Percentiles rank a stretch among this genome's conserved stretches.
These are phyloP conservation scores for Choloepus didactylus DNA, from an alignment of 2,797 vertebrate genomes.

Conservation along the genomic window DNA sequence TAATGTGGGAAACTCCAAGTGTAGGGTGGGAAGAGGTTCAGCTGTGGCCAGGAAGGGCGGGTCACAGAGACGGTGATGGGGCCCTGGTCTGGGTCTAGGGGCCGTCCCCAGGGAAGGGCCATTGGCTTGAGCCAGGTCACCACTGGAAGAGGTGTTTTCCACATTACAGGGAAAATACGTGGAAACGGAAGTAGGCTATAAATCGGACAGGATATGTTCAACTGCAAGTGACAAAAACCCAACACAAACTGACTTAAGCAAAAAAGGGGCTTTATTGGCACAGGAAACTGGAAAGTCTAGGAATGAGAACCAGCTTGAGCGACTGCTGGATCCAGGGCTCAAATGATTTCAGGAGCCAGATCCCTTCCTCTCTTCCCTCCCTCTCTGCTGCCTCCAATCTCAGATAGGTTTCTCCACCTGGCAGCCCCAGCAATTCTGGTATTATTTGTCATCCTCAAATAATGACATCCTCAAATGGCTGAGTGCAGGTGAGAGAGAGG, in stretches of 20 bases:
- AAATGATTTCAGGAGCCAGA: not conserved
- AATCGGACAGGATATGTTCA: not conserved
- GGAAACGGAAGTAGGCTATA: not conserved
- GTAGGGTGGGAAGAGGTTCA: not conserved
- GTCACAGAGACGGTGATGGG: not conserved
- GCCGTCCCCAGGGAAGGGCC: not conserved
- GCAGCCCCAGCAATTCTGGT: not conserved
- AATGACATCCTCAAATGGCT: not conserved
- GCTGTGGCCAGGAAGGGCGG: not conserved
- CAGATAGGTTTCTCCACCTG: not conserved
- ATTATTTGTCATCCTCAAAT: not conserved
- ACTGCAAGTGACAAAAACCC: not conserved
- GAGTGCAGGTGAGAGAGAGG: not conserved
- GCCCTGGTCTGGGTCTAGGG: not conserved
- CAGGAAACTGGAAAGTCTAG: not conserved
- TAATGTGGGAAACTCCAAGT: not conserved
- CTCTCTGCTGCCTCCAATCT: too few species aligned
- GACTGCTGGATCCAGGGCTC: not conserved
- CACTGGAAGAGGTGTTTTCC: not conserved
- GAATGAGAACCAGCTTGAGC: not conserved
- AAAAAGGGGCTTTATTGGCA: not conserved
- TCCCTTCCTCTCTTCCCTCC: fast-evolving
- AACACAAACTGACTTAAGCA: not conserved
- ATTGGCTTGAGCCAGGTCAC: not conserved
- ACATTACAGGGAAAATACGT: not conserved